Percentiles rank a stretch among this genome's conserved stretches.
Evolutionary conservation across 53 echinoderm and acorn worm genomes (phyloP).

Genomic region (Crossaster papposus): DNA sequence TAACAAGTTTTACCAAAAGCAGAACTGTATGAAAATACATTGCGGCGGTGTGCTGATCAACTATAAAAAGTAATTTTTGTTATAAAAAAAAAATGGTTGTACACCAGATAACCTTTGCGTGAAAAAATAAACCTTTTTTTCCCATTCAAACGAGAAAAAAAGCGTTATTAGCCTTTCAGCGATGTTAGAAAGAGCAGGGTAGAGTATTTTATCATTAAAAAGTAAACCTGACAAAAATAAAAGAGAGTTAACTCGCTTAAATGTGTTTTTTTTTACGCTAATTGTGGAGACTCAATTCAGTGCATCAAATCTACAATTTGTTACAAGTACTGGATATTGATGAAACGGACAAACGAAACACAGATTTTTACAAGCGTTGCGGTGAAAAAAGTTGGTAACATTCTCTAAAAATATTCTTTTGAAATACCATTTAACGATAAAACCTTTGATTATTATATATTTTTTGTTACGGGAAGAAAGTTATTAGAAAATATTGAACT

Average conservation of each 20-base stretch:
- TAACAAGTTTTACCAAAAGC: too few species aligned
- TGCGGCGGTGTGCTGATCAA: background rate
- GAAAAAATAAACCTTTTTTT: background rate
- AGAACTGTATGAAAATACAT: background rate
- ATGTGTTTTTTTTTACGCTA: background rate
- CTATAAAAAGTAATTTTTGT: background rate
- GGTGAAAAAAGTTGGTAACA: slow-evolving; percentile 24
- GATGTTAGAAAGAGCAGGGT: background rate
- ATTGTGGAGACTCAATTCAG: background rate
- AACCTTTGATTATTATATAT: background rate
- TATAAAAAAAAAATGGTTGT: background rate
- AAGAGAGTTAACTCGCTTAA: background rate
- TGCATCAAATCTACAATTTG: background rate
- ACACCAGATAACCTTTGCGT: background rate
- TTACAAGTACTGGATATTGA: slow-evolving; percentile 30
- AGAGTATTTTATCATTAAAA: background rate
- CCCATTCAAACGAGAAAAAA: background rate
- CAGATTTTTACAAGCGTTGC: slow-evolving; percentile 42
- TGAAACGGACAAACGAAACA: slow-evolving; percentile 7
- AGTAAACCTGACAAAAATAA: background rate
- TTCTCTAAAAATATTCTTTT: slow-evolving; percentile 12
- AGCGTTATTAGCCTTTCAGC: background rate
- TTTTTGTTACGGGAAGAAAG: background rate
- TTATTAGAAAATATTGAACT: slow-evolving; percentile 4
- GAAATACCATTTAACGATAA: background rate